Evolutionary conservation across 23 tunicate species (phyloP).

Genomic region (Corella eumyota): DNA sequence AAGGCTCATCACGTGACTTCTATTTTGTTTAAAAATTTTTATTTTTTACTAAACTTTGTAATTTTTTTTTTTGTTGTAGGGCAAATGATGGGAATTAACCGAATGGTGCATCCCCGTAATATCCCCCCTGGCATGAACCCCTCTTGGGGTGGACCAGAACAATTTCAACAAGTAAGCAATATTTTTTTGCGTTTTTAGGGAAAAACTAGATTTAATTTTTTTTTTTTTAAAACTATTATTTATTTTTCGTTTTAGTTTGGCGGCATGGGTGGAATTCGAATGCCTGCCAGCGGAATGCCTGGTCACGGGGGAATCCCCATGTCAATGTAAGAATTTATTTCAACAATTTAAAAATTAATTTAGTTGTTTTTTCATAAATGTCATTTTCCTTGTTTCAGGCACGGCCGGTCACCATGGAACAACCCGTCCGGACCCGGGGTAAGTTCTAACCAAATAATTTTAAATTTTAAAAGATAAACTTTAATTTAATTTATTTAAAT

Average conservation of each 20-base stretch:
- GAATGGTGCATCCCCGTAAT: slow-evolving; percentile 69
- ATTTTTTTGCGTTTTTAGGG: too few relatives aligned
- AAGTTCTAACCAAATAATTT: too few relatives aligned
- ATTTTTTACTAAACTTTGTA: too few relatives aligned
- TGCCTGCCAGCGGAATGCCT: slow-evolving; percentile 49
- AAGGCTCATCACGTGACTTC: too few relatives aligned
- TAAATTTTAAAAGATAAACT: too few relatives aligned
- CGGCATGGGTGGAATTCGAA: slow-evolving; percentile 58
- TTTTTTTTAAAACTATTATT: too few relatives aligned
- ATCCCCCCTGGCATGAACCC: slow-evolving; percentile 73
- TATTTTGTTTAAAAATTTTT: too few relatives aligned
- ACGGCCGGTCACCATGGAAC: slow-evolving; percentile 64
- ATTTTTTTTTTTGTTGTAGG: too few relatives aligned
- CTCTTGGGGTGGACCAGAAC: slow-evolving; percentile 53
- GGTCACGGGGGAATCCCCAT: slow-evolving; percentile 59
- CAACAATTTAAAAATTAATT: neutral
- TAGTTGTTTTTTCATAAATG: too few relatives aligned
- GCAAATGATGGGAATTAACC: slow-evolving; percentile 56
- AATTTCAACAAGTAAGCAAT: slow-evolving; percentile 45
- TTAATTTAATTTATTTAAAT: too few relatives aligned
- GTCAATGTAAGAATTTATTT: slow-evolving; percentile 35
- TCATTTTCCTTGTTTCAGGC: slow-evolving; percentile 28
- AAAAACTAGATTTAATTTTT: too few relatives aligned
- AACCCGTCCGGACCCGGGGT: slow-evolving; percentile 68
- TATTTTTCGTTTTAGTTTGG: too few relatives aligned